Conservation (phyloP, 30 jellyfish, hydroid and myxozoan species). For the Clytia hemisphaerica region DNA sequence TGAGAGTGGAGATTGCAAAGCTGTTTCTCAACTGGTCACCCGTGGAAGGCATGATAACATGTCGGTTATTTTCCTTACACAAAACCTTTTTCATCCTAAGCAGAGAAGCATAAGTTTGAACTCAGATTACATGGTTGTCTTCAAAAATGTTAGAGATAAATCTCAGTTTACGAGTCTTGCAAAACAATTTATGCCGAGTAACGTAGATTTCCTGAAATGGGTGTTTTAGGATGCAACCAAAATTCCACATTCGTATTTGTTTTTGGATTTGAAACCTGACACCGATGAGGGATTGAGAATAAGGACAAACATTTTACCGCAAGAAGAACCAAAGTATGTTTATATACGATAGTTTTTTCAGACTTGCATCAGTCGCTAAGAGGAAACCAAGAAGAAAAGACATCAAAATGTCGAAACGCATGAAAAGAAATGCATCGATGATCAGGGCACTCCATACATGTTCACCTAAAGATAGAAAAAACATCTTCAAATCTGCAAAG, state of each 20-base stretch:
- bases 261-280: neutral
- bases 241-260: neutral
- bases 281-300: neutral
- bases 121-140: neutral
- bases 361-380: neutral
- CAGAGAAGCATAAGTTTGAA: conserved; percentile 9
- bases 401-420: conserved; percentile 17
- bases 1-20: neutral
- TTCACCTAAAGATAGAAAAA: neutral
- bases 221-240: conserved; percentile 17
- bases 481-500: neutral
- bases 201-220: neutral
- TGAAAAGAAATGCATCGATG: conserved; percentile 5
- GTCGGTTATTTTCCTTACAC: neutral
- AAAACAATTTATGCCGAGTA: conserved; percentile 5
- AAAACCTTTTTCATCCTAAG: conserved; percentile 4
- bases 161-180: conserved; percentile 14
- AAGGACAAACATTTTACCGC: conserved; percentile 24
- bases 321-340: conserved; percentile 10
- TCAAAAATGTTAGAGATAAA: conserved; percentile 28
- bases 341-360: neutral
- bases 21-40: conserved; percentile 4
- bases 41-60: conserved; percentile 26
- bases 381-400: neutral
- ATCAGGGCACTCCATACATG: conserved; percentile 20